Evolutionary conservation across 2,888 invertebrate species (phyloP).

Genomic region (Cheiracanthium punctorium): DNA sequence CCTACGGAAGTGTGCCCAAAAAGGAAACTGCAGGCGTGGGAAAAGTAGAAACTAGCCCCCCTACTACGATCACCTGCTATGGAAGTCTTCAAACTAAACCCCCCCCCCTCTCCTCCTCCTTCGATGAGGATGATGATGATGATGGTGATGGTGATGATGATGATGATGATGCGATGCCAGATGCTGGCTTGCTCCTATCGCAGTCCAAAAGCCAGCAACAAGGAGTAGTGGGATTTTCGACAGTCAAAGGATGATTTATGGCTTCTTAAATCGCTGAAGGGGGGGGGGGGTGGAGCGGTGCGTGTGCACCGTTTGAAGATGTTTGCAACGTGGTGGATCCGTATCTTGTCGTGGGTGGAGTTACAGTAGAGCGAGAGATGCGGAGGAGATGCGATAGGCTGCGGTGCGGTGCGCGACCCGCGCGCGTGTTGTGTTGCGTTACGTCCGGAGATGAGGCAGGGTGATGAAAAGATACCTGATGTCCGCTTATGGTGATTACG

Average conservation of each 20-base stretch:
- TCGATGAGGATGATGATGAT: no score
- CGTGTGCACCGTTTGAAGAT: no score
- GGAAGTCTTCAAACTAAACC: constrained; percentile 36
- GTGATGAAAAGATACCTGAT: no score
- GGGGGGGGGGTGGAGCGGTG: background rate
- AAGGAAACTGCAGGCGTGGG: constrained; percentile 66
- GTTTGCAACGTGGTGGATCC: background rate
- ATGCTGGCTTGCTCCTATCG: constrained; percentile 39
- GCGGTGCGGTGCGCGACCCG: background rate
- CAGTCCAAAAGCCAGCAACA: constrained; percentile 26
- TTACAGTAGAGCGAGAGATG: no score
- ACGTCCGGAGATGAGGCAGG: no score
- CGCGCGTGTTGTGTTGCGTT: no score
- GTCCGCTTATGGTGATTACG: no score
- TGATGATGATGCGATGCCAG: no score
- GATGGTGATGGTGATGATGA: no score
- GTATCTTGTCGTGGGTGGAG: background rate
- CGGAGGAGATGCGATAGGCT: background rate
- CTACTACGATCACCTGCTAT: constrained; percentile 67
- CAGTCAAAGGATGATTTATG: constrained; percentile 63
- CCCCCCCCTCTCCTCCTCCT: no score
- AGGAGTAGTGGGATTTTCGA: constrained; percentile 59
- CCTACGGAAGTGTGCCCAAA: constrained; percentile 38
- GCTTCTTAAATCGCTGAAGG: background rate
- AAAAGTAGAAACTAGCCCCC: constrained; percentile 41